A percentile compares a stretch with the other conserved stretches of the same genome.
Evolutionary conservation across 2,113 vertebrate species (phyloP).

Genomic region (Halcyon malimbica): DNA sequence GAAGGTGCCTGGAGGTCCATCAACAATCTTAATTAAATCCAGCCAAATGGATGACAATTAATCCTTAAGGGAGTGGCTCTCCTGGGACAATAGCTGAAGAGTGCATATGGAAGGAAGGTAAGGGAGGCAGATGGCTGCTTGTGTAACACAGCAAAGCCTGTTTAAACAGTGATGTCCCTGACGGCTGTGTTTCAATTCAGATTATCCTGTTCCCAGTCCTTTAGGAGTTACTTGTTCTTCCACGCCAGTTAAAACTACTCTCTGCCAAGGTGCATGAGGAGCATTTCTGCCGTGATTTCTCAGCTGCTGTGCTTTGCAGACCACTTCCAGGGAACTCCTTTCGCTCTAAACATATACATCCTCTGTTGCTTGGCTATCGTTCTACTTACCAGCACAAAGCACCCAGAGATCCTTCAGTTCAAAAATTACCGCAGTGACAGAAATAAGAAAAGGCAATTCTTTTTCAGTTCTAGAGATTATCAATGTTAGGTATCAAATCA

Average conservation of each 20-base stretch:
- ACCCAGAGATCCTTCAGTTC: not conserved
- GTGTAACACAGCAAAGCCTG: not conserved
- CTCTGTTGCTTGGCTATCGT: not conserved
- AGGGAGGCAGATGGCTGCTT: not conserved
- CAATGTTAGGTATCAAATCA: not conserved
- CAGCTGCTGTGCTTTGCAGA: not conserved
- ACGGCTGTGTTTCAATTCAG: not conserved
- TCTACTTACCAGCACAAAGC: not conserved
- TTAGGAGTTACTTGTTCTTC: not conserved
- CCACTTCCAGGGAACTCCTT: not conserved
- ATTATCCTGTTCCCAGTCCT: not conserved
- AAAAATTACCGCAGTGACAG: not conserved
- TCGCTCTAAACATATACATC: not conserved
- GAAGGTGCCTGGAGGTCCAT: slow-evolving; percentile 19
- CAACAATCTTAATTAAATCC: slow-evolving; percentile 25
- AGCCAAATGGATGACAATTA: not conserved
- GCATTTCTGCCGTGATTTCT: not conserved
- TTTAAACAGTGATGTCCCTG: not conserved
- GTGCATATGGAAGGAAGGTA: not conserved
- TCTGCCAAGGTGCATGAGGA: not conserved
- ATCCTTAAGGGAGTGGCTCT: slow-evolving; percentile 3
- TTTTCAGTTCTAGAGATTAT: not conserved
- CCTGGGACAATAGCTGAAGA: not conserved
- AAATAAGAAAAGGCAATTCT: not conserved
- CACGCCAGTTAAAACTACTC: not conserved